phyloP scores from a whole-genome alignment of 2,888 invertebrate species.

The Chrysina gloriosa region DNA sequence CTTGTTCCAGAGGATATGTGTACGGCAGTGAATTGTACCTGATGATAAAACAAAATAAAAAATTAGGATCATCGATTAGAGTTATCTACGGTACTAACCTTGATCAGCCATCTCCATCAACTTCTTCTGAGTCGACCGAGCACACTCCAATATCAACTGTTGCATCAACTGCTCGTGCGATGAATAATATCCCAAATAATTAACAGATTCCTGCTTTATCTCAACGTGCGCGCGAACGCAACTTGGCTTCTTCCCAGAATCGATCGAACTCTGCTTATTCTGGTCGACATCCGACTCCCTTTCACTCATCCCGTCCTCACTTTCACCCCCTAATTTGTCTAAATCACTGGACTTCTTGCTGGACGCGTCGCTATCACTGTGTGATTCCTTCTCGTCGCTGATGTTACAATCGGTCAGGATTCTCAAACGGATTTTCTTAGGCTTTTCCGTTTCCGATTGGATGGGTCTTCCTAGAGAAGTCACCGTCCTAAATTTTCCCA shows the following conservation, averaged over 20 bases:
- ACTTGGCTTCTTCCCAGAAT: constrained; percentile 33
- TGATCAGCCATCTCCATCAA: constrained; percentile 73
- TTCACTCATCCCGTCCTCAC: background rate
- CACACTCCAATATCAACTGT: constrained; percentile 71
- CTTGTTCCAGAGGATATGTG: constrained; percentile 78
- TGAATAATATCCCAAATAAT: constrained; percentile 78
- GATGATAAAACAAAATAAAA: too few relatives aligned
- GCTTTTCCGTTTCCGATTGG: constrained; percentile 49
- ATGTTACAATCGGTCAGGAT: constrained; percentile 26
- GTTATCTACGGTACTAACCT: constrained; percentile 63
- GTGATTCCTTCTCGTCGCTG: constrained; percentile 18
- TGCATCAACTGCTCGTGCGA: constrained; percentile 76
- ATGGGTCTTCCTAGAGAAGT: constrained; percentile 59
- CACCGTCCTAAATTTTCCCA: constrained; percentile 74
- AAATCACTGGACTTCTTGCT: constrained; percentile 1
- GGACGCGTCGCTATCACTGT: constrained; percentile 13
- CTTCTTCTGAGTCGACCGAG: constrained; percentile 67
- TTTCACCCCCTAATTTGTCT: background rate
- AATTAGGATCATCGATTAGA: too few relatives aligned
- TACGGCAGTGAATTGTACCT: constrained; percentile 75
- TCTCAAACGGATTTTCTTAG: constrained; percentile 30
- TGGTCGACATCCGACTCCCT: background rate
- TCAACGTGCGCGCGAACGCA: constrained; percentile 53
- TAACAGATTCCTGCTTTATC: constrained; percentile 72
- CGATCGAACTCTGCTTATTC: background rate